Base-by-base conservation (phyloP, 2,113 vertebrate genomes). In the Menidia beryllina region DNA sequence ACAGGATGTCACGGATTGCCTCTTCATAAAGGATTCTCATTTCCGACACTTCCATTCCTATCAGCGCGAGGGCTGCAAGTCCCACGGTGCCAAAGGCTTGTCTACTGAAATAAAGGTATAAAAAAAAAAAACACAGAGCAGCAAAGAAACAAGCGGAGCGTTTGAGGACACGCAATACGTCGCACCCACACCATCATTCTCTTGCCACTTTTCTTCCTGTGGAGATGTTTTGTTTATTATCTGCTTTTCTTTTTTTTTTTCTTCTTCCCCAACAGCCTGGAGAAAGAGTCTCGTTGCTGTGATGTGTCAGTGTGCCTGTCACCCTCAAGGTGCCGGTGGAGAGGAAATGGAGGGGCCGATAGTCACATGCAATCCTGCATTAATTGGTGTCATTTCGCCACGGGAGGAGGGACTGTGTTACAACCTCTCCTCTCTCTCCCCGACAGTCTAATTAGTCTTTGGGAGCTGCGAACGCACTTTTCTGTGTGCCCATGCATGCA, bases 401-500 rank as follows among this genome's bases (percentile, higher is more conserved):
- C 43, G 11, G 66, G 52, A 36, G 64, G 62, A 41, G 52, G 72
- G 39, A 26, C 19, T 2, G 58, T 36, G 66, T 47, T 58, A 62
- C 41, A 79, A 57, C 61, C 64, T 12, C 11, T 52, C 49, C 41
- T 61, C 66, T 43, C 57, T 47, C 61, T 63, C 59, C 69, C 69
- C 84, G 84, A 91, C 93, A 91, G 87, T 56, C 77, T 90, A 90
- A 93, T 92, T 90, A 92, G 84, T 86, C 70, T 86, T 79, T 81
- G 72, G 61, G 72, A 83, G 79, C 83, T 66, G 70, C 80, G 86
- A 83, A 86, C 60, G 69, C 10, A n/a, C 59, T 51, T 66, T 51
- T 66, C 39, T 43, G 48, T 61, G 59, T 53, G 59, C 38, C 26
- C 2, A 59, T 56, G 50, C 55, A 34, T 63, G 57, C 47, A 34